Percentiles rank a stretch among this genome's conserved stretches.
Conservation (phyloP, 2,888 invertebrate genomes). For the Microdon myrmicae region DNA sequence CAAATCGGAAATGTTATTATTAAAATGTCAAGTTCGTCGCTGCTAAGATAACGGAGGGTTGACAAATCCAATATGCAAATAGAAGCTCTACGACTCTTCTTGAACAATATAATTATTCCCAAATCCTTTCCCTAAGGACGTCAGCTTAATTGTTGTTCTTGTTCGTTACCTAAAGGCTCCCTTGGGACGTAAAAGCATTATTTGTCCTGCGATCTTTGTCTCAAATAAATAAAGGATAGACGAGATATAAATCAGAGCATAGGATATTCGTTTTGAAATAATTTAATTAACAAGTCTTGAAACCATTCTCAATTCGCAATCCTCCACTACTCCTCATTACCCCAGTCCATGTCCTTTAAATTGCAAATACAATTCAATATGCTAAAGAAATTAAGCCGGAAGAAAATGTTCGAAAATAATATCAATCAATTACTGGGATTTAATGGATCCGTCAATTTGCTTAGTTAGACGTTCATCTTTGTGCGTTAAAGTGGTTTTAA, state of each 20-base stretch:
- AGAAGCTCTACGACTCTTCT: slow-evolving; percentile 39
- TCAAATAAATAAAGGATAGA: slow-evolving; percentile 49
- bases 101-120: slow-evolving; percentile 42
- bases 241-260: slow-evolving; percentile 49
- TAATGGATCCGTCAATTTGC: slow-evolving; percentile 44
- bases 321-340: too few species aligned
- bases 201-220: slow-evolving; percentile 41
- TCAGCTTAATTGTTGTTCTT: slow-evolving; percentile 51
- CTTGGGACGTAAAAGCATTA: slow-evolving; percentile 33
- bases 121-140: slow-evolving; percentile 48
- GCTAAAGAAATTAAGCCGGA: slow-evolving; percentile 27
- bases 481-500: too few species aligned
- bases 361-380: slow-evolving; percentile 31
- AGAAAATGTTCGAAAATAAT: slow-evolving; percentile 31
- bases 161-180: slow-evolving; percentile 48
- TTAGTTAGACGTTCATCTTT: too few species aligned
- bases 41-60: slow-evolving; percentile 32
- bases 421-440: slow-evolving; percentile 42
- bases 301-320: slow-evolving; percentile 13
- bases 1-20: slow-evolving; percentile 44
- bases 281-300: slow-evolving; percentile 48
- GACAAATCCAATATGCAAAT: slow-evolving; percentile 52
- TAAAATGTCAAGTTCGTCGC: slow-evolving; percentile 21
- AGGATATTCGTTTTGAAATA: slow-evolving; percentile 48
- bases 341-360: slow-evolving; percentile 3